Evolutionary conservation across 1,140 invertebrate genomes (phyloP).

Genomic region (Antheraea mylitta): DNA sequence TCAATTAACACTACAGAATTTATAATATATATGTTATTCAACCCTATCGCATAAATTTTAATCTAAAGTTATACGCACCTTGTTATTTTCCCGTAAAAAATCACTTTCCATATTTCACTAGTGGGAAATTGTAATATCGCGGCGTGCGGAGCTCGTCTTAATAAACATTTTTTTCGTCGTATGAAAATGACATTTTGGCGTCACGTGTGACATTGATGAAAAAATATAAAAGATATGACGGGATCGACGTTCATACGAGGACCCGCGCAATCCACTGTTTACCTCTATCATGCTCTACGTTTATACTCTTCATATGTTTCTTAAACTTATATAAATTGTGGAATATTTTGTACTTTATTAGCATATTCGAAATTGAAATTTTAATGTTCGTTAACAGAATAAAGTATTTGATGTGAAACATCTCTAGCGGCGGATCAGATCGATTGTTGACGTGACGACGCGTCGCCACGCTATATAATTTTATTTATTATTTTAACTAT

Average conservation of each 20-base stretch:
- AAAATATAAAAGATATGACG: conserved; percentile 77
- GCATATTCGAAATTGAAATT: too few relatives aligned
- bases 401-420: too few relatives aligned
- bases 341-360: too few relatives aligned
- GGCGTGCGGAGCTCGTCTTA: conserved; percentile 57
- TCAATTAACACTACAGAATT: neutral
- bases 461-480: too few relatives aligned
- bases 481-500: too few relatives aligned
- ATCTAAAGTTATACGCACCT: conserved; percentile 65
- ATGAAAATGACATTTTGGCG: conserved; percentile 76
- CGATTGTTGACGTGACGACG: too few relatives aligned
- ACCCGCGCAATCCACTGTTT: conserved; percentile 1
- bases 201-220: conserved; percentile 78
- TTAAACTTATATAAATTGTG: too few relatives aligned
- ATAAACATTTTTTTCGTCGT: conserved; percentile 75
- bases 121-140: conserved; percentile 75
- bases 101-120: conserved; percentile 77
- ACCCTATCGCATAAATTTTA: conserved; percentile 47
- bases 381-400: too few relatives aligned
- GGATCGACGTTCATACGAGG: conserved; percentile 40
- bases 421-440: too few relatives aligned
- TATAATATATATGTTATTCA: neutral
- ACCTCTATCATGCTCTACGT: neutral
- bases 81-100: conserved; percentile 76
- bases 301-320: too few relatives aligned